Base-by-base conservation (phyloP, 2,888 invertebrate genomes). In the Lucinisca nassula region DNA sequence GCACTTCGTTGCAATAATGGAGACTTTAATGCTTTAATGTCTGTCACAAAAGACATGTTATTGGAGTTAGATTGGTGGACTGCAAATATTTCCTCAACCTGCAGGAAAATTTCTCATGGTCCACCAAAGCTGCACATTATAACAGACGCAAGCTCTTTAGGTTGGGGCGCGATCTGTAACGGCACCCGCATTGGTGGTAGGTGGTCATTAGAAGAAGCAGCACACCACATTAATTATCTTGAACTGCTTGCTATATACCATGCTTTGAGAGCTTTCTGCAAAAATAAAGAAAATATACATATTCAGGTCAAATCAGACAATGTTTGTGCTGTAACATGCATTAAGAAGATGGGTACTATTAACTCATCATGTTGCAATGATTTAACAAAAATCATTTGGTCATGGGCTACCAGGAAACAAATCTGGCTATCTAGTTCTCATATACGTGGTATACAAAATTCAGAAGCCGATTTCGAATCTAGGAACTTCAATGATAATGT, bases 361-460 rank as follows among this genome's bases (percentile, higher is more conserved):
- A 21, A 21, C 10, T 58, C 61, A 6, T 10, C 17, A 21, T 10
- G 6, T 27, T 58, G 61, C 61, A 58, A 58, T 30, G 30, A 58
- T 6, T 27, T 58, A 10, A 21, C 10, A 6, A 58, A 58, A 30
- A 58, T 10, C 24, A 58, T 58, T 58, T 58, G 61, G 61, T 4
- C 40, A 1, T 85, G 85, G 85, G 49, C 79, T 79, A 75, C 83
- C n/a, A 35, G 55, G 8, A 82, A 76, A 75, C 55, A 82, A 17
- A 80, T 87, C 37, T 87, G 84, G 79, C 17, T 87, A 27, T 86
- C 79, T n/a, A 45, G 84, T 74, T 55, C 72, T 17, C 79, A 84
- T 82, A 40, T 88, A 24, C 81, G 78, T 8, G 81, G 78, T 14
- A 37, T 80, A 24, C 14, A 75, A 17, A 86, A 86, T 81, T 10